Conservation (phyloP, 2,797 vertebrate genomes). For the Tachyglossus aculeatus region DNA sequence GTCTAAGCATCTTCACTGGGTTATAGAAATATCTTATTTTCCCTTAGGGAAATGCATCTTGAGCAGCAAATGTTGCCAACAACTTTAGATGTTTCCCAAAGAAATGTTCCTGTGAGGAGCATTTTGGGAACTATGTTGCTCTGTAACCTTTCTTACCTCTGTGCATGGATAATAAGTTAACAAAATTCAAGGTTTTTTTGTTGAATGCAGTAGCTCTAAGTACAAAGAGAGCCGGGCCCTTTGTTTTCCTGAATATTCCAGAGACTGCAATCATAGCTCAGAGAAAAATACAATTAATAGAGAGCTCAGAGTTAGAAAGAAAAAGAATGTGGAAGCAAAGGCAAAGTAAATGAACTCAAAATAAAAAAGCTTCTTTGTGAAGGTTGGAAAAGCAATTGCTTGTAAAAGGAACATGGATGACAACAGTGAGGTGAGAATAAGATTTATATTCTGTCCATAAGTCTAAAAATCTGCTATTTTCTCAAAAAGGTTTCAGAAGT, state of each 20-base stretch:
- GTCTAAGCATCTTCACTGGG: slow-evolving; percentile 6
- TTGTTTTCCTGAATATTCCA: slow-evolving; percentile 35
- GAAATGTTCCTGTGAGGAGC: slow-evolving; percentile 16
- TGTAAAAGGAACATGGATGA: not conserved
- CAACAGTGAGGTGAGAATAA: not conserved
- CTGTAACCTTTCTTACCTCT: slow-evolving; percentile 12
- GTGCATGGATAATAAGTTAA: slow-evolving; percentile 24
- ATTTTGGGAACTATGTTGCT: slow-evolving; percentile 23
- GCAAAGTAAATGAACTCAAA: slow-evolving; percentile 22
- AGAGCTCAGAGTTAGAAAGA: not conserved
- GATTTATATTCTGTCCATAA: not conserved
- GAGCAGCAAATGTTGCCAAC: slow-evolving; percentile 33
- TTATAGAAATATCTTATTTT: slow-evolving; percentile 8
- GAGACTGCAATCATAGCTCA: slow-evolving; percentile 10
- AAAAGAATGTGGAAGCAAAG: slow-evolving; percentile 1
- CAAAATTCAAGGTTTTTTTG: slow-evolving; percentile 64
- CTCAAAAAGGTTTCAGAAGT: not conserved
- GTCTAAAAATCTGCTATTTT: not conserved
- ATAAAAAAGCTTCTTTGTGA: slow-evolving; percentile 13
- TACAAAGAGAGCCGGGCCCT: slow-evolving; percentile 22
- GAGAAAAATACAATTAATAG: not conserved
- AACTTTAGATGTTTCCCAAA: slow-evolving; percentile 29
- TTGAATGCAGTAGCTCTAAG: slow-evolving; percentile 20
- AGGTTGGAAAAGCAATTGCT: not conserved
- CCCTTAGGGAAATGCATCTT: slow-evolving; percentile 33